Conservation (phyloP, 2,113 vertebrate genomes). For the Propithecus coquereli region DNA sequence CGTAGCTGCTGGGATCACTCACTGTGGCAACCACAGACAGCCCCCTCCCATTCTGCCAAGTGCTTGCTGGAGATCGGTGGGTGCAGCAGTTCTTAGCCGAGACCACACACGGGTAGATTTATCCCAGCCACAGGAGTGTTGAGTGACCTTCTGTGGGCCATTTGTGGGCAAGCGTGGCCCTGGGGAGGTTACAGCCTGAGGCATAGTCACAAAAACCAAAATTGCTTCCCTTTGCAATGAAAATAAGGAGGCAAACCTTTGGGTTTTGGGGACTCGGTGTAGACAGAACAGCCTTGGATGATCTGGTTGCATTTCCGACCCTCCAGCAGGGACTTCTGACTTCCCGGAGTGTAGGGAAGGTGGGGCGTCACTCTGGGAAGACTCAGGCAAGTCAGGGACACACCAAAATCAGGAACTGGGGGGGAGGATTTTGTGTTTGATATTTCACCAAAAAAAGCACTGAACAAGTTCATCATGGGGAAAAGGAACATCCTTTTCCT, state of each 20-base stretch:
- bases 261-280: neutral
- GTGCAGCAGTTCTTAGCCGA: neutral
- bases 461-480: neutral
- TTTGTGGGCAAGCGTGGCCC: neutral
- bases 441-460: neutral
- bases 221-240: neutral
- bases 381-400: neutral
- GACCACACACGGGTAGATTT: neutral
- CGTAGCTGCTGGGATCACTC: neutral
- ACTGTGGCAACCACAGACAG: neutral
- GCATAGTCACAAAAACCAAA: neutral
- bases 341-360: neutral
- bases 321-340: neutral
- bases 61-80: accelerated
- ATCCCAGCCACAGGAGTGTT: neutral
- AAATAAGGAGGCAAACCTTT: neutral
- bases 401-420: neutral
- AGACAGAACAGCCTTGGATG: neutral
- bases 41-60: neutral
- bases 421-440: neutral
- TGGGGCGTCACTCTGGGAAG: neutral
- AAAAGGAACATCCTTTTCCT: neutral
- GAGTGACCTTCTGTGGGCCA: neutral
- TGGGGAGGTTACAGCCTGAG: neutral
- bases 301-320: neutral